Evolutionary conservation across 2,888 invertebrate species (phyloP).

Genomic region (Taphrorychus bicolor): DNA sequence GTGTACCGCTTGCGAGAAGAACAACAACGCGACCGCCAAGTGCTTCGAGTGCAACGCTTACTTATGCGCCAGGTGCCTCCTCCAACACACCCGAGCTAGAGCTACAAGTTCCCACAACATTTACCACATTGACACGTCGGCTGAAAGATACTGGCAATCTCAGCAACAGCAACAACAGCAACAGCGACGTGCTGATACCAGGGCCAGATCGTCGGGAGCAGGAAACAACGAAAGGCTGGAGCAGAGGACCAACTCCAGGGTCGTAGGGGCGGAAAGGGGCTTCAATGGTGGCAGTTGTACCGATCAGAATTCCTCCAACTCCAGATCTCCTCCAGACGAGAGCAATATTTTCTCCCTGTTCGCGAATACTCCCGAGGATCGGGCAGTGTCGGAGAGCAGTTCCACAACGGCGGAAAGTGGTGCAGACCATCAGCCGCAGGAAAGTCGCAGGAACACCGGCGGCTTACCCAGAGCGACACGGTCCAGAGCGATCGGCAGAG

Average conservation of each 20-base stretch:
- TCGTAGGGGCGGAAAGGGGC: background rate
- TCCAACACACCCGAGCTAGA: constrained; percentile 50
- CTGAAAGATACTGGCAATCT: background rate
- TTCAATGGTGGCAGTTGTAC: background rate
- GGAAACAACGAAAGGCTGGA: constrained; percentile 50
- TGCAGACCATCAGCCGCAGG: no score
- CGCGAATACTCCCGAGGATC: no score
- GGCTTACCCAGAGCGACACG: no score
- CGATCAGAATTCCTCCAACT: background rate
- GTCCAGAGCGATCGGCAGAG: no score
- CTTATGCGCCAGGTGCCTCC: constrained; percentile 76
- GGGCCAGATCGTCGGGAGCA: constrained; percentile 62
- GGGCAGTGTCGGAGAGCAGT: no score
- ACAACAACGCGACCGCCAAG: constrained; percentile 68
- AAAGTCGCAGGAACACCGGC: no score
- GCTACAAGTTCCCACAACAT: background rate
- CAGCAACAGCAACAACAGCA: background rate
- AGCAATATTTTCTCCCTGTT: no score
- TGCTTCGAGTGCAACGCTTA: constrained; percentile 80
- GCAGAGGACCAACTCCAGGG: background rate
- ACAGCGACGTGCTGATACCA: background rate
- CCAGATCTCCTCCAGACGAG: background rate
- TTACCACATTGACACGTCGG: background rate
- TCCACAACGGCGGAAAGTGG: no score
- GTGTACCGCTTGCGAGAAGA: constrained; percentile 68